phyloP scores from a whole-genome alignment of 1,140 invertebrate species.

The Dendroctonus ponderosae region DNA sequence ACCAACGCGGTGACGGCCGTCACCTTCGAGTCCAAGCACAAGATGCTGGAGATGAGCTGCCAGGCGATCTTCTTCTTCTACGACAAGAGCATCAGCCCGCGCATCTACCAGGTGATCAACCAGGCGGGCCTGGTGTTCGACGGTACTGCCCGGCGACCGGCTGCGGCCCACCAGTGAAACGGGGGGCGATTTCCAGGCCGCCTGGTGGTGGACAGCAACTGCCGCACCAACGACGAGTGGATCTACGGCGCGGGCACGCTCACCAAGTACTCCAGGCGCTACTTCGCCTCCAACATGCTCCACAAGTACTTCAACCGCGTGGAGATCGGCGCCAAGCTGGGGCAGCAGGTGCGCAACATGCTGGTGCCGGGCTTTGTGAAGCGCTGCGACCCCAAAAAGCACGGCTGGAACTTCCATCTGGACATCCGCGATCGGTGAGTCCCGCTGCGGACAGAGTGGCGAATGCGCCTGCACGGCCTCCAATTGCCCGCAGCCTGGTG shows the following conservation, averaged over 20 bases:
- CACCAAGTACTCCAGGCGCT: slow-evolving; percentile 60
- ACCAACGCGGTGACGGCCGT: slow-evolving; percentile 33
- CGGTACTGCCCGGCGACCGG: slow-evolving; percentile 44
- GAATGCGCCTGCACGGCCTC: too few relatives aligned
- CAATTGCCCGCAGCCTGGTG: slow-evolving; percentile 24
- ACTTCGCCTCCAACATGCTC: slow-evolving; percentile 51
- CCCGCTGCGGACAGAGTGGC: too few relatives aligned
- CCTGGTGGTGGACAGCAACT: slow-evolving; percentile 66
- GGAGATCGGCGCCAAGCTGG: slow-evolving; percentile 42
- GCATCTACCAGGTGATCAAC: slow-evolving; percentile 59
- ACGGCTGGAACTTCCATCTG: slow-evolving; percentile 32
- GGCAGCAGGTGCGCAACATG: slow-evolving; percentile 39
- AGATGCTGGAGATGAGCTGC: slow-evolving; percentile 50
- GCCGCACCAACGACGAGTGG: slow-evolving; percentile 67
- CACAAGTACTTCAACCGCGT: slow-evolving; percentile 57
- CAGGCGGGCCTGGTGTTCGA: slow-evolving; percentile 69
- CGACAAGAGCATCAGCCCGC: slow-evolving; percentile 49
- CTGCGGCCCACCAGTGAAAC: too few relatives aligned
- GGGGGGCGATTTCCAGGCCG: slow-evolving; percentile 40
- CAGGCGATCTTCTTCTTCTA: slow-evolving; percentile 57
- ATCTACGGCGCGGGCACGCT: slow-evolving; percentile 69
- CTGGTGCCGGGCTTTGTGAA: slow-evolving; percentile 35
- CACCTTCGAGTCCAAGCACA: slow-evolving; percentile 53
- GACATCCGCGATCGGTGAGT: slow-evolving; percentile 18
- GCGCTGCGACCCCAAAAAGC: slow-evolving; percentile 19